phyloP scores from a whole-genome alignment of 2,888 invertebrate species.

The Cheilosia vernalis region DNA sequence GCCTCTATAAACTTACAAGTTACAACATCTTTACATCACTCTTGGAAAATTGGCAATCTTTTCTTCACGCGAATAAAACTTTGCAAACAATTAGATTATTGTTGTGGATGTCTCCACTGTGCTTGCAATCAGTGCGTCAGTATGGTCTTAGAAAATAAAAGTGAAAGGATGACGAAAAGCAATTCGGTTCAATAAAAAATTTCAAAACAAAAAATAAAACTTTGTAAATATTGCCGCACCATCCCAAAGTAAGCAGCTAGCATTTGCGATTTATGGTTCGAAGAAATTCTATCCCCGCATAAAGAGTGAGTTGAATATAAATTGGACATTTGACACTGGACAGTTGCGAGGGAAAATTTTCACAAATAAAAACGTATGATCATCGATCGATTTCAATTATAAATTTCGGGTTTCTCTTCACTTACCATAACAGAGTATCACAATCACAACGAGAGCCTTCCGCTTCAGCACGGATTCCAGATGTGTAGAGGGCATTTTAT shows the following conservation, averaged over 20 bases:
- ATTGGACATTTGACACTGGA: too few relatives aligned
- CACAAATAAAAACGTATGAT: conserved; percentile 15
- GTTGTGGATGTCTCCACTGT: conserved; percentile 20
- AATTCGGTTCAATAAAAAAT: conserved; percentile 1
- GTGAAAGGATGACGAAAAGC: conserved; percentile 19
- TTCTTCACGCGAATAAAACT: conserved; percentile 30
- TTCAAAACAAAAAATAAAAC: neutral
- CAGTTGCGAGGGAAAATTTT: conserved; percentile 3
- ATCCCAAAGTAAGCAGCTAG: neutral
- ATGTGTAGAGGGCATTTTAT: conserved; percentile 42
- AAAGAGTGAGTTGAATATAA: conserved; percentile 27
- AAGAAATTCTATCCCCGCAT: conserved; percentile 29
- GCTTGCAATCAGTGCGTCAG: conserved; percentile 17
- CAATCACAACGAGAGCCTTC: conserved; percentile 47
- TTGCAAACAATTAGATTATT: conserved; percentile 32
- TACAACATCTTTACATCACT: neutral
- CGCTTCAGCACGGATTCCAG: conserved; percentile 44
- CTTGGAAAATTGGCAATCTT: conserved; percentile 40
- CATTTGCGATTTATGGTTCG: conserved; percentile 33
- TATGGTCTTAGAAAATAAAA: conserved; percentile 45
- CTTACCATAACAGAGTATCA: conserved; percentile 64
- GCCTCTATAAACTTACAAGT: too few relatives aligned
- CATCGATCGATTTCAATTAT: conserved; percentile 32
- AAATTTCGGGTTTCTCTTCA: conserved; percentile 4
- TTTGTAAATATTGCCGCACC: conserved; percentile 28